Evolutionary conservation across 2,797 vertebrate species (phyloP).

Genomic region (Myotis myotis): DNA sequence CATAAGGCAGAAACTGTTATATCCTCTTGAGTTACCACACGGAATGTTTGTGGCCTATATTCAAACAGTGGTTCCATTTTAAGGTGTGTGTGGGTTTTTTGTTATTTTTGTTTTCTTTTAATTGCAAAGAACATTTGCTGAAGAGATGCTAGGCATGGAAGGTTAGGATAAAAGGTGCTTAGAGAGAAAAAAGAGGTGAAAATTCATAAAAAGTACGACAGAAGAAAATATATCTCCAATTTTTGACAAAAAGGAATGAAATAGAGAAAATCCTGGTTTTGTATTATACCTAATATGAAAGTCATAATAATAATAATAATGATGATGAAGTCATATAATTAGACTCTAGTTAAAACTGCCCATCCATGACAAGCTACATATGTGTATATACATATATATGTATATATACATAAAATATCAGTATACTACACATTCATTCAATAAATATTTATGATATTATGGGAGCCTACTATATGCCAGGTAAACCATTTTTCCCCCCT

Average conservation of each 20-base stretch:
- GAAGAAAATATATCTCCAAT: not conserved
- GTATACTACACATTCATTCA: not conserved
- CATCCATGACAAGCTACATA: not conserved
- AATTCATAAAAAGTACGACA: constrained; percentile 19
- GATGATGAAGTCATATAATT: not conserved
- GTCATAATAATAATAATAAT: not conserved
- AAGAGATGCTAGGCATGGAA: not conserved
- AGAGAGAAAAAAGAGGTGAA: not conserved
- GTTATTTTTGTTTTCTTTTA: not conserved
- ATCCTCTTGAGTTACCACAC: not conserved
- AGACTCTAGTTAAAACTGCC: not conserved
- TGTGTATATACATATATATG: not conserved
- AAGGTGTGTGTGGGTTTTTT: not conserved
- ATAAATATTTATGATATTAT: constrained; percentile 10
- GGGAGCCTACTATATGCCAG: not conserved
- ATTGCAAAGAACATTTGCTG: constrained; percentile 16
- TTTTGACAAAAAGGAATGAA: constrained; percentile 10
- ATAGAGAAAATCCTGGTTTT: not conserved
- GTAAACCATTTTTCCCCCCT: not conserved
- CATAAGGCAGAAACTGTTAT: not conserved
- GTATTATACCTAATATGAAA: not conserved
- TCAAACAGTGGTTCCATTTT: not conserved
- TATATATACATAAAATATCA: not conserved
- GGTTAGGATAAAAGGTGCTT: not conserved
- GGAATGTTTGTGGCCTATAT: not conserved